Evolutionary conservation across 2,797 vertebrate genomes (phyloP).

Genomic region (Channa striata): DNA sequence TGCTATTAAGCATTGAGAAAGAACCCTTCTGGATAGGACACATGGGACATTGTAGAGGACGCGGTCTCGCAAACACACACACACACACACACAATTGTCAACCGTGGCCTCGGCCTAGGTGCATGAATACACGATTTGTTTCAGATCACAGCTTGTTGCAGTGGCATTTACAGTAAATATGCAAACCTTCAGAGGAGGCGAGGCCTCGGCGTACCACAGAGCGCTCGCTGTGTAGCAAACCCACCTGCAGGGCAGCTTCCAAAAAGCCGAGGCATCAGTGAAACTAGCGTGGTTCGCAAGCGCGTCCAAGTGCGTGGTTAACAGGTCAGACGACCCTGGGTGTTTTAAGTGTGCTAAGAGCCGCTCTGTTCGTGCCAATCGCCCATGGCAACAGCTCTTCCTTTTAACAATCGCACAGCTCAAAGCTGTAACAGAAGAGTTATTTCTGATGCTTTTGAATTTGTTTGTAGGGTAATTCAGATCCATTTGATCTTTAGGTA

Average conservation of each 20-base stretch:
- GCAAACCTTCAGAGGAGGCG: constrained; percentile 35
- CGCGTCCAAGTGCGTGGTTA: background rate
- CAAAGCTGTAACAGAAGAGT: background rate
- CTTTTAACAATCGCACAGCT: background rate
- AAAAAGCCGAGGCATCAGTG: background rate
- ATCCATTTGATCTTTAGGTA: background rate
- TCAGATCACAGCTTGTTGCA: background rate
- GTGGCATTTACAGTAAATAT: constrained; percentile 41
- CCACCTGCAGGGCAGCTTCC: background rate
- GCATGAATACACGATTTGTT: background rate
- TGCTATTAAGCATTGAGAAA: background rate
- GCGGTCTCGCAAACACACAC: background rate
- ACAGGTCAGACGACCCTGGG: background rate
- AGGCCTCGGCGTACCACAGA: background rate
- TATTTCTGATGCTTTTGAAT: background rate
- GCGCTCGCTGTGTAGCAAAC: background rate
- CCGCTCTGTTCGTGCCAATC: background rate
- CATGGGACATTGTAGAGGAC: background rate
- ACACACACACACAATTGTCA: background rate
- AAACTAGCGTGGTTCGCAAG: constrained; percentile 14
- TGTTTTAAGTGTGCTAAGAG: background rate
- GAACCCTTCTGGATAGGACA: background rate
- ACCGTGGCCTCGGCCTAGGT: background rate
- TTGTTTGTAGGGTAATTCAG: background rate
- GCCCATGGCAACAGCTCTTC: too few species aligned